A percentile compares a stretch with the other conserved stretches of the same genome.
Evolutionary conservation across 2,888 invertebrate species (phyloP).

Genomic region (Mythimna vitellina): DNA sequence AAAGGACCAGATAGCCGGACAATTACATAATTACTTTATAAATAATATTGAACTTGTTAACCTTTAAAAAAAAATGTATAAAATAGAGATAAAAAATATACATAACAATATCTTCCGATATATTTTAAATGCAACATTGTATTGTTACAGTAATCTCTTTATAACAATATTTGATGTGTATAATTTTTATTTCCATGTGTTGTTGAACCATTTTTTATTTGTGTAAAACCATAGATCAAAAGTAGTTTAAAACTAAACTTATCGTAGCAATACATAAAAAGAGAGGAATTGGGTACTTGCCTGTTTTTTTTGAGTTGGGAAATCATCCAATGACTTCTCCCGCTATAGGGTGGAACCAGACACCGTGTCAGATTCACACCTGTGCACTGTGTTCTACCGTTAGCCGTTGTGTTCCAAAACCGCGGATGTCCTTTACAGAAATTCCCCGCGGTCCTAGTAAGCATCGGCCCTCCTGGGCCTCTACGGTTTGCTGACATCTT

Average conservation of each 20-base stretch:
- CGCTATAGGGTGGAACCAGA: no score
- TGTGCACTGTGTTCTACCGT: no score
- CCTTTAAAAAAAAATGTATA: slow-evolving; percentile 27
- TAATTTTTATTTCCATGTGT: slow-evolving; percentile 8
- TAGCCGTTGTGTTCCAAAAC: no score
- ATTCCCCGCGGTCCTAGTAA: no score
- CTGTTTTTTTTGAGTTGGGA: no score
- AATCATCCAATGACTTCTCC: no score
- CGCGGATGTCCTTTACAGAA: no score
- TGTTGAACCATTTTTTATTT: not conserved
- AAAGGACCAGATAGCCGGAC: slow-evolving; percentile 25
- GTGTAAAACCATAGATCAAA: not conserved
- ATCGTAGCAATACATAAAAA: not conserved
- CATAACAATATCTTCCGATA: slow-evolving; percentile 13
- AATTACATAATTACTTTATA: slow-evolving; percentile 47
- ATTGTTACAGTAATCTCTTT: slow-evolving; percentile 40
- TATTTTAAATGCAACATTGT: slow-evolving; percentile 6
- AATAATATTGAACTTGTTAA: slow-evolving; percentile 32
- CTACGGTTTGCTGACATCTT: no score
- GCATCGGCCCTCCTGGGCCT: no score
- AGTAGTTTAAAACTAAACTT: not conserved
- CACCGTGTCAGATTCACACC: no score
- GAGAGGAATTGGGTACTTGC: no score
- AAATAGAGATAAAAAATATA: slow-evolving; percentile 32
- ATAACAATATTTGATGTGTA: slow-evolving; percentile 2